These are phyloP conservation scores for Drosophila sordidula DNA, from an alignment of 2,888 invertebrate genomes.

Conservation along the genomic window DNA sequence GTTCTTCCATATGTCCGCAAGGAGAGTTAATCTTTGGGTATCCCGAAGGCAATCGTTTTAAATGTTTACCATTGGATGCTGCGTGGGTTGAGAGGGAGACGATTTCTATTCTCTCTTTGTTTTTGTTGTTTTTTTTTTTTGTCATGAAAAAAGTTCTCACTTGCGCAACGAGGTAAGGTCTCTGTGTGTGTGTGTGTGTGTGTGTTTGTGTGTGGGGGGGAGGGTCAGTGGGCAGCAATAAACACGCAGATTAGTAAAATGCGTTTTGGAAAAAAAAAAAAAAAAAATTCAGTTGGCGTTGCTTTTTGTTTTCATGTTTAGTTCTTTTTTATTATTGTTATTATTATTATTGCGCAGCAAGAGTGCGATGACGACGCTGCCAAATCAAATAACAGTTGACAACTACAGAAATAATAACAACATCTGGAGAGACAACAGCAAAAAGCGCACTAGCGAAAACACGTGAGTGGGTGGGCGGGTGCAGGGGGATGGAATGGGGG, in stretches of 20 bases:
- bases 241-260: conserved; percentile 46
- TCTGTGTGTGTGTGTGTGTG: too few species aligned
- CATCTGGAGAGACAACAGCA: not conserved
- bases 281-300: conserved; percentile 16
- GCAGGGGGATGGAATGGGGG: not conserved
- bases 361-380: conserved; percentile 40
- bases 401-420: not conserved
- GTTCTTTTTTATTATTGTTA: conserved; percentile 5
- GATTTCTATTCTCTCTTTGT: too few species aligned
- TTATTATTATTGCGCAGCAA: conserved; percentile 53
- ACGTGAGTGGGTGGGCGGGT: conserved; percentile 12
- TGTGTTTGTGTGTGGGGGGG: too few species aligned
- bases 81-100: too few species aligned
- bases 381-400: conserved; percentile 52
- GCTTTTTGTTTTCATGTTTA: conserved; percentile 11
- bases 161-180: too few species aligned
- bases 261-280: conserved; percentile 35
- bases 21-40: too few species aligned
- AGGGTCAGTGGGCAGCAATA: conserved; percentile 2
- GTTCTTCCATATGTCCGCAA: too few species aligned
- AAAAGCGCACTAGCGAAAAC: conserved; percentile 19
- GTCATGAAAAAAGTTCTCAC: too few species aligned
- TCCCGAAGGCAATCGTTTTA: too few species aligned
- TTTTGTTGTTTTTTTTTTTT: too few species aligned
- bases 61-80: too few species aligned